A percentile compares a stretch with the other conserved stretches of the same genome.
These are phyloP conservation scores for Melikaiella ostensackeni DNA, from an alignment of 2,888 invertebrate species.

Conservation along the genomic window DNA sequence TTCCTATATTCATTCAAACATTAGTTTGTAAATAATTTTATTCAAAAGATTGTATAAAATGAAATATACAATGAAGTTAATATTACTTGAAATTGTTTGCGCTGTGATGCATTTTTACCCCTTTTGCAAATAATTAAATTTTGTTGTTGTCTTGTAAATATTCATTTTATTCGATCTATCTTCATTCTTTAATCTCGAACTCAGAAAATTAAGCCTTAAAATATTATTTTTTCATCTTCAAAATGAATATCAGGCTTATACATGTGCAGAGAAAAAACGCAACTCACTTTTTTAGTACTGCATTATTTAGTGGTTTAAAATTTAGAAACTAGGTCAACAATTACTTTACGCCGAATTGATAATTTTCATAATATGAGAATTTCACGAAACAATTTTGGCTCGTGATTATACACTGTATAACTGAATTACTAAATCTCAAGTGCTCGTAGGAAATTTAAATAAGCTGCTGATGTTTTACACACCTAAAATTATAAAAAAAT, in stretches of 20 bases:
- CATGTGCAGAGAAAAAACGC: not conserved
- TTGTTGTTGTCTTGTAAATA: too few relatives aligned
- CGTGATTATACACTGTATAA: not conserved
- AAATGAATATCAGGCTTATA: not conserved
- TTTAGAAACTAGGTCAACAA: not conserved
- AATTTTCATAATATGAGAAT: not conserved
- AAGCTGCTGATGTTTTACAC: slow-evolving; percentile 67
- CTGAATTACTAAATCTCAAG: slow-evolving; percentile 53
- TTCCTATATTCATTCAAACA: too few relatives aligned
- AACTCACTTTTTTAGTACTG: not conserved
- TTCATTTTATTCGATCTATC: too few relatives aligned
- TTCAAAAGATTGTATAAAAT: too few relatives aligned
- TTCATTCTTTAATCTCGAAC: not conserved
- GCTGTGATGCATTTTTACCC: too few relatives aligned
- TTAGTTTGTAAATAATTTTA: too few relatives aligned
- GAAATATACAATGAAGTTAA: too few relatives aligned
- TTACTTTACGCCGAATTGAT: not conserved
- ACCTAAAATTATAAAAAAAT: slow-evolving; percentile 57
- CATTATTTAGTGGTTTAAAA: not conserved
- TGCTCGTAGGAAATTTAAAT: slow-evolving; percentile 67
- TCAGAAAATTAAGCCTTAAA: not conserved
- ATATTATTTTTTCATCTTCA: not conserved
- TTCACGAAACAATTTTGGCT: not conserved
- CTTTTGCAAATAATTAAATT: too few relatives aligned
- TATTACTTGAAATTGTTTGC: too few relatives aligned